Evolutionary conservation across 2,113 vertebrate species (phyloP), one percentile per base, ranked within the genome.

Genomic region (Pseudorasbora parva): DNA sequence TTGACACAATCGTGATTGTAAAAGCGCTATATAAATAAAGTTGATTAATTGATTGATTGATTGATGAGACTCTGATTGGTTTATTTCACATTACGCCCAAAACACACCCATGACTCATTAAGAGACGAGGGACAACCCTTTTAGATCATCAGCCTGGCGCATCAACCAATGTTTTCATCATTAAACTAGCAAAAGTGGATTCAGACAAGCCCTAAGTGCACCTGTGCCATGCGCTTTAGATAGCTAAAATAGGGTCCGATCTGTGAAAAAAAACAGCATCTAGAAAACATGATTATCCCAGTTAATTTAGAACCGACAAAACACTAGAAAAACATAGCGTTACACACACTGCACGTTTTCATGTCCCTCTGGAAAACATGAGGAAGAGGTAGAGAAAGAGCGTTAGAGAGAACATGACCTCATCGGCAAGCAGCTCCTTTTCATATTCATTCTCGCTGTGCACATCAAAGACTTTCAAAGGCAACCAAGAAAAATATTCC

Each of bases 381-480:
- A 47, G 45, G 78, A 51, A 64, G 43, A 66, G 57, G n/a, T 5
- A 64, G 37, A 72, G 51, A 59, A 51, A 60, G 81, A 80, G 64
- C 37, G 74, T 57, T 47, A 72, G 43, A 47, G 27, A 25, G 62
- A 51, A 71, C 30, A 17, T 59, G 66, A 80, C 83, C 90, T 93
- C 91, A 88, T 89, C 89, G 87, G 85, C 88, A 87, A 84, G 90
- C 90, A 92, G 91, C 90, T 90, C 92, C 91, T 74, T 88, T 87
- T 89, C 92, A 90, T 92, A 92, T 92, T 92, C 91, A 93, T 91
- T 89, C 90, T 87, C 86, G 88, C 90, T 91, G 87, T 85, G 79
- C 89, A 93, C 91, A 93, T 93, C 92, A 93, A 93, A 89, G 60
- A 88, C 87, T 88, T 92, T 93, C 88, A 90, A 90, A 92, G 90